These are phyloP conservation scores for Eleginops maclovinus DNA, from an alignment of 2,113 vertebrate genomes.

Conservation along the genomic window DNA sequence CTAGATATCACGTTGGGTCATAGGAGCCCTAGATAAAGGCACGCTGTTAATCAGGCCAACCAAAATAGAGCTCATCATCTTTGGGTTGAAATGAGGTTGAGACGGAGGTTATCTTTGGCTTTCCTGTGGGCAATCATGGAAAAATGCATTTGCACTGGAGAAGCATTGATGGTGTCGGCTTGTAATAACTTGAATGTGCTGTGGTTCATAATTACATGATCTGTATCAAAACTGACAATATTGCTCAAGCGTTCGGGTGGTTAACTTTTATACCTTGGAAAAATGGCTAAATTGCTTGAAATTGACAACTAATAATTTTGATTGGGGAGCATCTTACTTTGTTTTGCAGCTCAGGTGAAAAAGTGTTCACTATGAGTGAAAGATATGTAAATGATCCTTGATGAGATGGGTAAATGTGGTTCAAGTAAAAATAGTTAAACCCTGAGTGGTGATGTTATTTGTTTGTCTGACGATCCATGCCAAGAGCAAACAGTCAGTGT, in stretches of 20 bases:
- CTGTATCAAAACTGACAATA: slow-evolving; percentile 41
- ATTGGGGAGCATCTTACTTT: background rate
- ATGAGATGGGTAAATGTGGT: background rate
- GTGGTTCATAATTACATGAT: slow-evolving; percentile 50
- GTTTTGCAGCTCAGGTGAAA: background rate
- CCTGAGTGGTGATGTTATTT: background rate
- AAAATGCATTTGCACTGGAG: slow-evolving; percentile 50
- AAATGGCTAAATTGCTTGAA: slow-evolving; percentile 29
- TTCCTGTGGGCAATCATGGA: slow-evolving; percentile 66
- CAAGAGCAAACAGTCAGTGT: background rate
- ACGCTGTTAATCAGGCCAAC: slow-evolving; percentile 77
- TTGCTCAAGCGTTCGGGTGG: slow-evolving; percentile 21
- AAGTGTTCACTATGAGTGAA: background rate
- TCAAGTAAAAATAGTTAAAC: background rate
- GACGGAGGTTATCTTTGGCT: slow-evolving; percentile 73
- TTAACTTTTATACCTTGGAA: slow-evolving; percentile 21
- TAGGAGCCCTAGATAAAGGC: slow-evolving; percentile 68
- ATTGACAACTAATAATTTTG: slow-evolving; percentile 20
- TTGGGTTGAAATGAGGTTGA: slow-evolving; percentile 76
- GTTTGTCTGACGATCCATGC: background rate
- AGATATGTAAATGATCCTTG: background rate
- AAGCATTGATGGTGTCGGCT: slow-evolving; percentile 41
- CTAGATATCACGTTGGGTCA: slow-evolving; percentile 61
- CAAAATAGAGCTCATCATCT: slow-evolving; percentile 79
- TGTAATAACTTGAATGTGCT: slow-evolving; percentile 41